Conservation (phyloP, 2,797 vertebrate genomes). For the Hyperoplus lanceolatus region DNA sequence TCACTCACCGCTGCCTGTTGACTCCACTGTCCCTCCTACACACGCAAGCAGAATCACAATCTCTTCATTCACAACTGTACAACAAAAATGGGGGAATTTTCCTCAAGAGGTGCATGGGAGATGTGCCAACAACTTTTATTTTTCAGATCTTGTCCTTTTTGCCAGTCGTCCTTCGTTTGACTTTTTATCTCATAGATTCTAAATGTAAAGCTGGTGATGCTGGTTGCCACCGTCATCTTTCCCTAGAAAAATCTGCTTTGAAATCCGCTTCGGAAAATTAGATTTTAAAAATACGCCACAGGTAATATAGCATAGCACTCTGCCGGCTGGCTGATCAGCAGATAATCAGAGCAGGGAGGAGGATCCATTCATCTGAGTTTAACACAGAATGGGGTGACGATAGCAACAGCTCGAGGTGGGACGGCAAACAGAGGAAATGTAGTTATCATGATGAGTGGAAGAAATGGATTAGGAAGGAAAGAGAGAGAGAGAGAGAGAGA, state of each 20-base stretch:
- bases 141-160: not conserved
- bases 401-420: slow-evolving; percentile 23
- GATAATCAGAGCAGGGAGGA: slow-evolving; percentile 32
- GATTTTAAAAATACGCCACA: slow-evolving; percentile 21
- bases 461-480: not conserved
- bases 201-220: not conserved
- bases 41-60: slow-evolving; percentile 40
- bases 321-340: slow-evolving; percentile 44
- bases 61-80: slow-evolving; percentile 1
- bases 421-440: slow-evolving; percentile 8
- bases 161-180: not conserved
- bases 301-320: slow-evolving; percentile 1
- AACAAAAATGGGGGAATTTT: not conserved
- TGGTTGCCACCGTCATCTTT: slow-evolving; percentile 37
- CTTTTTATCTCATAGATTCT: not conserved
- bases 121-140: slow-evolving; percentile 7
- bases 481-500: not conserved
- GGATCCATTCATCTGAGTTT: slow-evolving; percentile 46
- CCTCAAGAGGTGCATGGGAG: slow-evolving; percentile 3
- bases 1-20: slow-evolving; percentile 42
- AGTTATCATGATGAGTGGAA: slow-evolving; percentile 21
- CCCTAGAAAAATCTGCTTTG: slow-evolving; percentile 17
- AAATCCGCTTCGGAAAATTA: slow-evolving; percentile 49
- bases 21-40: slow-evolving; percentile 21
- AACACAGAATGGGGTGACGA: slow-evolving; percentile 8